A percentile compares a stretch with the other conserved stretches of the same genome.
Evolutionary conservation across 2,888 invertebrate species (phyloP).

Genomic region (Platycnemis pennipes): DNA sequence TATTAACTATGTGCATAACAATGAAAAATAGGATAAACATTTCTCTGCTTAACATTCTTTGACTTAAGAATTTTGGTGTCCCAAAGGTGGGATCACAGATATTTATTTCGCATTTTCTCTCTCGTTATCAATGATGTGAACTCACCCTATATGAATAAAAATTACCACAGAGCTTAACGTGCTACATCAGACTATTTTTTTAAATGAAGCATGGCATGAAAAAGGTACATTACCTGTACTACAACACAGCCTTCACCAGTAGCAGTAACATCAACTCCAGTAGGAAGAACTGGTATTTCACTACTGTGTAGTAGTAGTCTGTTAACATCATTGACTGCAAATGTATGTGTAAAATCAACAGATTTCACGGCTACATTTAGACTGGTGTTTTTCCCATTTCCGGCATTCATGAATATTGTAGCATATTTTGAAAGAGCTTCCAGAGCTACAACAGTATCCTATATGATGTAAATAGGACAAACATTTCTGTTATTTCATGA

Average conservation of each 20-base stretch:
- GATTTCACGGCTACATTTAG: slow-evolving; percentile 79
- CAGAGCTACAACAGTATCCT: slow-evolving; percentile 84
- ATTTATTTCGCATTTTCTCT: no score
- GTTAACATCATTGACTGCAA: slow-evolving; percentile 79
- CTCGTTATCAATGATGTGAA: no score
- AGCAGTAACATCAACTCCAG: slow-evolving; percentile 79
- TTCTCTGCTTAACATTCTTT: no score
- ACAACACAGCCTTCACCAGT: slow-evolving; percentile 82
- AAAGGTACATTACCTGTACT: slow-evolving; percentile 79
- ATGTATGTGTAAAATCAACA: slow-evolving; percentile 77
- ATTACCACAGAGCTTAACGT: no score
- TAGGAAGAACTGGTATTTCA: slow-evolving; percentile 78
- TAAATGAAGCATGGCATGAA: not conserved
- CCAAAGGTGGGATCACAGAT: no score
- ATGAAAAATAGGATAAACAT: no score
- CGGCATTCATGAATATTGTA: slow-evolving; percentile 76
- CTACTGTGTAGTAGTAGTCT: slow-evolving; percentile 80
- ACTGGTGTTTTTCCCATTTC: slow-evolving; percentile 75
- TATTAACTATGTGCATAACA: no score
- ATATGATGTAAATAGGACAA: slow-evolving; percentile 70
- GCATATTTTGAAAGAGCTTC: slow-evolving; percentile 83
- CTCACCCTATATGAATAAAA: no score
- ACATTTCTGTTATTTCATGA: not conserved
- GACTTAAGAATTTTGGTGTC: no score
- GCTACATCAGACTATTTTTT: no score